These are phyloP conservation scores for Aethina tumida DNA, from an alignment of 1,140 invertebrate genomes.

Conservation along the genomic window DNA sequence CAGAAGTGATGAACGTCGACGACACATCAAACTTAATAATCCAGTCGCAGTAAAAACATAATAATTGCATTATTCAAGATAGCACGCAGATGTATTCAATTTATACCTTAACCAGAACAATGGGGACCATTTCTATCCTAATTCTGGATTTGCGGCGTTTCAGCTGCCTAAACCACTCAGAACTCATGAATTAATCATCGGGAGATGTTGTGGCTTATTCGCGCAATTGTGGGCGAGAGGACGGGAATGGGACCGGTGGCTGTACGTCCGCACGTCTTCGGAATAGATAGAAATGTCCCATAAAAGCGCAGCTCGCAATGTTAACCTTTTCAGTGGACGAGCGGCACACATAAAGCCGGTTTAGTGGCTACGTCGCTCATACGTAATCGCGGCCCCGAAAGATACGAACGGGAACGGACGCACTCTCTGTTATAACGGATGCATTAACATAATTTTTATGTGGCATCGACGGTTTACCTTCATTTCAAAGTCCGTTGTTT, in stretches of 20 bases:
- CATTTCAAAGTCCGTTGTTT: too few relatives aligned
- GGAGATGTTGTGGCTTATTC: conserved; percentile 31
- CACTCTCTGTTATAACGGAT: too few relatives aligned
- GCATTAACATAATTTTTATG: too few relatives aligned
- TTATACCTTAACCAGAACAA: conserved; percentile 24
- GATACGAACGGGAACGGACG: too few relatives aligned
- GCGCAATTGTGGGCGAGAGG: conserved; percentile 19
- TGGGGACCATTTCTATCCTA: conserved; percentile 27
- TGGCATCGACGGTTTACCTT: too few relatives aligned
- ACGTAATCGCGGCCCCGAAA: conserved; percentile 7
- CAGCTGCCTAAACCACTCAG: conserved; percentile 28
- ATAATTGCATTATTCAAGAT: conserved; percentile 16
- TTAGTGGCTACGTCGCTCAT: conserved; percentile 10
- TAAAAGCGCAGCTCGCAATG: conserved; percentile 16
- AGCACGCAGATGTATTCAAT: conserved; percentile 21
- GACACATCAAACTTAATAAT: conserved; percentile 14
- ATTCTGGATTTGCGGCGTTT: conserved; percentile 30
- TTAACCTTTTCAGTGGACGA: conserved; percentile 16
- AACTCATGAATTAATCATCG: conserved; percentile 33
- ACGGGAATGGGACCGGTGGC: conserved; percentile 7
- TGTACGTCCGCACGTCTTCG: conserved; percentile 24
- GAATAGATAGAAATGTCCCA: conserved; percentile 27
- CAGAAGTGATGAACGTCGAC: too few relatives aligned
- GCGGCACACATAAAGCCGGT: conserved; percentile 9
- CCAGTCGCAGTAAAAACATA: conserved; percentile 10